These are phyloP conservation scores for Atractosteus spatula DNA, from an alignment of 2,113 vertebrate genomes.

Conservation along the genomic window DNA sequence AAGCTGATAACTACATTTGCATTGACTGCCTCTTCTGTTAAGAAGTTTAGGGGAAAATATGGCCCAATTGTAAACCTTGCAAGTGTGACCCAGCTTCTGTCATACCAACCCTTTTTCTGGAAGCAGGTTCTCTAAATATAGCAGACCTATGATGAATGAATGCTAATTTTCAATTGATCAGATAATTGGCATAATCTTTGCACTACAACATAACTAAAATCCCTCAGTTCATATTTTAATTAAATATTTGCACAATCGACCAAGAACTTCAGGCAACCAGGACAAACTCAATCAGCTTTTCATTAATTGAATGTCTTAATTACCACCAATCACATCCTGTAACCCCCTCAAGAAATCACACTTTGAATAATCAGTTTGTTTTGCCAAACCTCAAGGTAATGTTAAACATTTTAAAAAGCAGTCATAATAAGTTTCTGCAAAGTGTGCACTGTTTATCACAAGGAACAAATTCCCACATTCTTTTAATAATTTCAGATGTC, in stretches of 20 bases:
- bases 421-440: conserved; percentile 18
- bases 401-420: conserved; percentile 26
- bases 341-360: conserved; percentile 42
- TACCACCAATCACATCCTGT: conserved; percentile 42
- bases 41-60: too few species aligned
- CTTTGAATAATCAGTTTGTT: conserved; percentile 43
- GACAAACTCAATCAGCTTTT: conserved; percentile 52
- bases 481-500: too few species aligned
- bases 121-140: conserved; percentile 6
- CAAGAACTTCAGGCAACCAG: conserved; percentile 36
- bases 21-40: too few species aligned
- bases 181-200: neutral
- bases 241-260: conserved; percentile 36
- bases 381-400: conserved; percentile 29
- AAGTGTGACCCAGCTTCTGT: too few species aligned
- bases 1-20: too few species aligned
- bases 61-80: too few species aligned
- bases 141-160: conserved; percentile 28
- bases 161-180: conserved; percentile 40
- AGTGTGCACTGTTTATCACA: too few species aligned
- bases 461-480: too few species aligned
- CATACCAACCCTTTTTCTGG: conserved; percentile 7
- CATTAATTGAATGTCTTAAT: conserved; percentile 49
- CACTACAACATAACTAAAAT: too few species aligned
- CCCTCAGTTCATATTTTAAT: neutral